These are phyloP conservation scores for Apis laboriosa DNA, from an alignment of 1,140 invertebrate species.

Conservation along the genomic window DNA sequence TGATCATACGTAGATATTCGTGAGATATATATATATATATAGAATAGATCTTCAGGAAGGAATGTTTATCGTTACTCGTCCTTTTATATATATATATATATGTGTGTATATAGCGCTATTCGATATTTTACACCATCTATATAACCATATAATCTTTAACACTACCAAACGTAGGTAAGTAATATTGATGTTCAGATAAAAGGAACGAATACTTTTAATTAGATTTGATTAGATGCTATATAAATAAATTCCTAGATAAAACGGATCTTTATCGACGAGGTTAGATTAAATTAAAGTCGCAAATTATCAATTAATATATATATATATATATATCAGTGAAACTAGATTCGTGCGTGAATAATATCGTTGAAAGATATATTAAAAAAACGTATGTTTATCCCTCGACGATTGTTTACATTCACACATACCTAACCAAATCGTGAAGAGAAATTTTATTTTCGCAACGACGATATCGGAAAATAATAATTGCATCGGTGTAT, in stretches of 20 bases:
- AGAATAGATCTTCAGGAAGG: background rate
- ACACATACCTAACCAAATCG: too few species aligned
- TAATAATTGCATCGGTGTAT: too few species aligned
- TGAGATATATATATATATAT: background rate
- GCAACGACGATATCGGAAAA: too few species aligned
- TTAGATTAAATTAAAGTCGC: background rate
- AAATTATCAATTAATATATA: background rate
- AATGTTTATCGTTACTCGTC: constrained; percentile 5
- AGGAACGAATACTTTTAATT: constrained; percentile 25
- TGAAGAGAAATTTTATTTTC: too few species aligned
- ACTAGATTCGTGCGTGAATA: background rate
- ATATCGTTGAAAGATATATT: too few species aligned
- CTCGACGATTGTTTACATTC: too few species aligned
- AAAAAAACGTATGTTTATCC: too few species aligned
- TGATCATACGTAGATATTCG: background rate
- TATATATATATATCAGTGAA: too few species aligned
- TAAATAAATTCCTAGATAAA: background rate
- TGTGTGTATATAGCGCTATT: background rate
- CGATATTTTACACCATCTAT: constrained; percentile 13
- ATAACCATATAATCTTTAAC: constrained; percentile 36
- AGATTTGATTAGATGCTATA: background rate
- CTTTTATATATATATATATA: background rate
- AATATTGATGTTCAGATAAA: background rate
- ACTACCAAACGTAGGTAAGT: background rate
- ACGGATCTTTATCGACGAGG: background rate